Conservation (phyloP, 2,113 vertebrate genomes). For the Gallinago media region DNA sequence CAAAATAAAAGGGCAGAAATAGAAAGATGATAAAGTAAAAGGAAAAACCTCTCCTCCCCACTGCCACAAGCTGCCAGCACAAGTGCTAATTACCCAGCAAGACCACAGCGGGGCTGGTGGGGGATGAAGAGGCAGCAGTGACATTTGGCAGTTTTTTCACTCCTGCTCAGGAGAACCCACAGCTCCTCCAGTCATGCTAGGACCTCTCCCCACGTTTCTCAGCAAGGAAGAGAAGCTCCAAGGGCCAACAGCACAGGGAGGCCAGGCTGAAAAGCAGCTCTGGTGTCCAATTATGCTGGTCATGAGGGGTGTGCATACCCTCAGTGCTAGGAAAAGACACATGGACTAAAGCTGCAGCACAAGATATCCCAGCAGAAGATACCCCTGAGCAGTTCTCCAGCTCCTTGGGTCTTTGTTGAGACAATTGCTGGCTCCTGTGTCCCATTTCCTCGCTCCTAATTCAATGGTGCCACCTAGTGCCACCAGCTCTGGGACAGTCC, state of each 20-base stretch:
- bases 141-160: rapidly evolving
- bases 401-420: too few species aligned
- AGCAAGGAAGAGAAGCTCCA: rapidly evolving
- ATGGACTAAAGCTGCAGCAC: neutral
- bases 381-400: too few species aligned
- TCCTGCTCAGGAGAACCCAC: too few species aligned
- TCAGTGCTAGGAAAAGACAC: rapidly evolving
- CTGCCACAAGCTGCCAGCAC: neutral
- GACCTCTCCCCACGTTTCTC: rapidly evolving
- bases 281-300: rapidly evolving
- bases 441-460: neutral
- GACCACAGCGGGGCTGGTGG: rapidly evolving
- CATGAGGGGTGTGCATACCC: neutral
- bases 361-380: neutral
- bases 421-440: rapidly evolving
- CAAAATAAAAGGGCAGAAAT: neutral
- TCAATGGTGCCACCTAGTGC: slow-evolving; percentile 45
- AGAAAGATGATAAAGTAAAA: neutral
- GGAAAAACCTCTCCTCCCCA: neutral
- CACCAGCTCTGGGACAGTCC: neutral
- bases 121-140: rapidly evolving
- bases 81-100: neutral
- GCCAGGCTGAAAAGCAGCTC: neutral
- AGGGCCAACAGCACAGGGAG: too few species aligned
- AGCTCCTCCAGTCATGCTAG: neutral